Evolutionary conservation across 2,797 vertebrate species (phyloP), one percentile per base, ranked within the genome.

Genomic region (Clarias pachynema): DNA sequence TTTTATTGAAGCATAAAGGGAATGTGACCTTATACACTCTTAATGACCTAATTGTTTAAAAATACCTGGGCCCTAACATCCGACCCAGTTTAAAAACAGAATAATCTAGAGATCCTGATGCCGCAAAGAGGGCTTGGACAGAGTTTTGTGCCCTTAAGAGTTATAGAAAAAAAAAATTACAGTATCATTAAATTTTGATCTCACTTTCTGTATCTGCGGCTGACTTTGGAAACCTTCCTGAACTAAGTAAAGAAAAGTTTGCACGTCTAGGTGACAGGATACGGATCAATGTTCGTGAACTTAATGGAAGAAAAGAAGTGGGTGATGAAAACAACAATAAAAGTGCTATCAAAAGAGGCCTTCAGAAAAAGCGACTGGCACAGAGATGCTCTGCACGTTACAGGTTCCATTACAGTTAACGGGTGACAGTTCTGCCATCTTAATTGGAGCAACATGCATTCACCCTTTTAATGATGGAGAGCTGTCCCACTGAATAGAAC

Each of bases 211-310:
- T 8, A 16, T 75, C 73, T 37, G 66, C 22, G 15, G 34, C 85
- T 79, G 81, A 88, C 81, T 86, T 86, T 73, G 90, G 92, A 92
- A 91, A 92, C 88, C 90, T 86, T 63, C 62, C 82, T 93, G 89
- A 90, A 93, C 90, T 80, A 85, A 85, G 88, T 89, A 92, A 92
- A 95, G 90, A 95, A 94, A 95, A 95, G 49, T 95, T 95, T 95
- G 89, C 88, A 79, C 91, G 93, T 94, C 92, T 91, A 91, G 88
- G 90, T 90, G 93, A 93, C 92, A 90, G 91, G 90, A 78, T 89
- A 86, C 91, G 89, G 92, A 92, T 91, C 83, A 89, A 90, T 89
- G 87, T 89, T 91, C 91, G 90, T 92, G 92, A 93, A 92, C 90
- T 91, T 92, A 92, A 90, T 90, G 92, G 92, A 89, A 89, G 86